These are phyloP conservation scores for Varanus salvator DNA, from an alignment of 2,113 vertebrate genomes.

Conservation along the genomic window DNA sequence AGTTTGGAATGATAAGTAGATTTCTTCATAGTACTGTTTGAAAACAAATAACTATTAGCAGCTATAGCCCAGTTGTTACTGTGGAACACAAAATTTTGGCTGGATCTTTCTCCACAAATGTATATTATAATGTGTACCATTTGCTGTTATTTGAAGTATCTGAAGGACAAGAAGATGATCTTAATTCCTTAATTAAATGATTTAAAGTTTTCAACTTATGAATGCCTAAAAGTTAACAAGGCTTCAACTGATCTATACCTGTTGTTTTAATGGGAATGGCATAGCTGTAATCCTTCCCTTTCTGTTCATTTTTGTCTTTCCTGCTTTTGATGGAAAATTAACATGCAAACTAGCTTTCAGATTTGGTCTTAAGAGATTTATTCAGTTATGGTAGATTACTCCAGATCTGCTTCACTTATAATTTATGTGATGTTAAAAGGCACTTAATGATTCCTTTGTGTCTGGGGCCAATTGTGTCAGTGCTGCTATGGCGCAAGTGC, in stretches of 20 bases:
- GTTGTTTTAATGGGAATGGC: slow-evolving; percentile 56
- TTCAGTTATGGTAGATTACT: neutral
- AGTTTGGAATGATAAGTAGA: neutral
- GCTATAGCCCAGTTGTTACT: neutral
- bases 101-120: slow-evolving; percentile 38
- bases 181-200: neutral
- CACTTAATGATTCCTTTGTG: slow-evolving; percentile 75
- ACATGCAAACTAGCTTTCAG: neutral
- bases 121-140: slow-evolving; percentile 31
- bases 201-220: neutral
- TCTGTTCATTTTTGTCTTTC: slow-evolving; percentile 12
- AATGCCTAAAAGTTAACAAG: slow-evolving; percentile 13
- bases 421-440: slow-evolving; percentile 60
- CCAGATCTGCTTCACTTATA: slow-evolving; percentile 40
- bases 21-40: slow-evolving; percentile 3
- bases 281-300: slow-evolving; percentile 42
- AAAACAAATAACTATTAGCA: neutral
- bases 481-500: slow-evolving; percentile 60
- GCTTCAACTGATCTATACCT: slow-evolving; percentile 37
- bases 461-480: slow-evolving; percentile 67
- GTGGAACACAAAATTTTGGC: slow-evolving; percentile 3
- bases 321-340: neutral
- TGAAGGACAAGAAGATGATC: neutral
- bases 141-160: slow-evolving; percentile 16
- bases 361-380: neutral